Evolutionary conservation across 2,888 invertebrate species (phyloP).

Genomic region (Agrochola lota): DNA sequence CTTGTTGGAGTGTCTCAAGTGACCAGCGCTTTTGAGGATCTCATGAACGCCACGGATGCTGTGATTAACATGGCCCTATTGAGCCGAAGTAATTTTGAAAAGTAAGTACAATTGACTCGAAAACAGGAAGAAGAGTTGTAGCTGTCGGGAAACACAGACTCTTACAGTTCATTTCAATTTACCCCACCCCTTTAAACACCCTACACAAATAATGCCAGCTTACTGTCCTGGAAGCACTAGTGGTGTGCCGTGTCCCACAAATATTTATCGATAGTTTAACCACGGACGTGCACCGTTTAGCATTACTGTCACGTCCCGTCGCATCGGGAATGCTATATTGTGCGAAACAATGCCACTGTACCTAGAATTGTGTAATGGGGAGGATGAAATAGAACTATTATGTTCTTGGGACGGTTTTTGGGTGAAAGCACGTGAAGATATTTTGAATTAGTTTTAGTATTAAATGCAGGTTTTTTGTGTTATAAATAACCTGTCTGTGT

Average conservation of each 20-base stretch:
- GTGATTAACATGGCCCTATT: too few species aligned
- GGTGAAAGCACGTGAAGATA: background rate
- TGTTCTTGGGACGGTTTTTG: constrained; percentile 8
- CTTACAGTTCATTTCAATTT: background rate
- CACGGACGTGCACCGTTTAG: constrained; percentile 41
- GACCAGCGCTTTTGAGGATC: background rate
- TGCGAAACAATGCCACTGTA: constrained; percentile 46
- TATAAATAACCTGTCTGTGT: background rate
- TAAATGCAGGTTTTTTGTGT: background rate
- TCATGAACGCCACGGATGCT: background rate
- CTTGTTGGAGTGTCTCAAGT: background rate
- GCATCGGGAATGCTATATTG: constrained; percentile 57
- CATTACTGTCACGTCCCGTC: constrained; percentile 60
- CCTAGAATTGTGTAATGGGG: constrained; percentile 32
- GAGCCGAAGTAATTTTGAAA: background rate
- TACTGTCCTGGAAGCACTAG: constrained; percentile 36
- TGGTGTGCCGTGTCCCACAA: constrained; percentile 47
- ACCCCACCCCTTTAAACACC: background rate
- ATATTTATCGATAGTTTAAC: constrained; percentile 65
- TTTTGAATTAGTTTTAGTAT: background rate
- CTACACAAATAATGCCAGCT: constrained; percentile 32
- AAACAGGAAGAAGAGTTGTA: background rate
- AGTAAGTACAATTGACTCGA: background rate
- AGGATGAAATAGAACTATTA: constrained; percentile 30
- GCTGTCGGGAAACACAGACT: background rate